These are phyloP conservation scores for Menura novaehollandiae DNA, from an alignment of 2,113 vertebrate genomes.

Conservation along the genomic window DNA sequence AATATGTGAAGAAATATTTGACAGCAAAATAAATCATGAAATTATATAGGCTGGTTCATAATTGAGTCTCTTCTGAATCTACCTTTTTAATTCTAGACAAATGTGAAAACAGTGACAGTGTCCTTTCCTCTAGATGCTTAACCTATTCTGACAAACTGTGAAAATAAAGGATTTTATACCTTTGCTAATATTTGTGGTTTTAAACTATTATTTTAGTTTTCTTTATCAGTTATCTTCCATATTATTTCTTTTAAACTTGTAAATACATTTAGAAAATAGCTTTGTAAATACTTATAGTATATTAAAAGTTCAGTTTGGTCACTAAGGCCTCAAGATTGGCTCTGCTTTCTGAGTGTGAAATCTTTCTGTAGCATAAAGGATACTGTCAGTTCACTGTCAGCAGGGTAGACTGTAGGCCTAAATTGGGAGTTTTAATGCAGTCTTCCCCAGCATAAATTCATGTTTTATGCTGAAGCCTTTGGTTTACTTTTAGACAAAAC, in stretches of 20 bases:
- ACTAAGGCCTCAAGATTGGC: slow-evolving; percentile 48
- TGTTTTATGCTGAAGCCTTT: slow-evolving; percentile 58
- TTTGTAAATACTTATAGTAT: slow-evolving; percentile 73
- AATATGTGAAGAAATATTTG: slow-evolving; percentile 68
- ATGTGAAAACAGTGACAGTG: slow-evolving; percentile 77
- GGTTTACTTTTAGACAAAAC: slow-evolving; percentile 33
- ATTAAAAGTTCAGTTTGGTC: slow-evolving; percentile 37
- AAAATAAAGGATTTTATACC: slow-evolving; percentile 75
- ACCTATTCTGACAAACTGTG: slow-evolving; percentile 77
- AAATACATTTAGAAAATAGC: slow-evolving; percentile 69
- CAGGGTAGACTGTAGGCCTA: slow-evolving; percentile 67
- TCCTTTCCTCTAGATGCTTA: slow-evolving; percentile 68
- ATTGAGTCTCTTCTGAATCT: slow-evolving; percentile 78
- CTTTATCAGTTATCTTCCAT: slow-evolving; percentile 60
- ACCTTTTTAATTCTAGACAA: slow-evolving; percentile 72
- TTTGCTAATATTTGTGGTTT: slow-evolving; percentile 72
- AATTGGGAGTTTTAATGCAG: slow-evolving; percentile 18
- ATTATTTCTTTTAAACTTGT: slow-evolving; percentile 71
- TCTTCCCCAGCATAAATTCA: slow-evolving; percentile 39
- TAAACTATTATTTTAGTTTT: slow-evolving; percentile 52
- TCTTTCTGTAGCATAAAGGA: slow-evolving; percentile 60
- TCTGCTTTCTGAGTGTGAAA: slow-evolving; percentile 35
- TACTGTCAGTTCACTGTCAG: slow-evolving; percentile 72
- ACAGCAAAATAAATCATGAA: slow-evolving; percentile 64
- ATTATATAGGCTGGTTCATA: slow-evolving; percentile 70